A percentile compares a stretch with the other conserved stretches of the same genome.
Evolutionary conservation across 2,888 invertebrate species (phyloP).

Genomic region (Frankliniella fusca): DNA sequence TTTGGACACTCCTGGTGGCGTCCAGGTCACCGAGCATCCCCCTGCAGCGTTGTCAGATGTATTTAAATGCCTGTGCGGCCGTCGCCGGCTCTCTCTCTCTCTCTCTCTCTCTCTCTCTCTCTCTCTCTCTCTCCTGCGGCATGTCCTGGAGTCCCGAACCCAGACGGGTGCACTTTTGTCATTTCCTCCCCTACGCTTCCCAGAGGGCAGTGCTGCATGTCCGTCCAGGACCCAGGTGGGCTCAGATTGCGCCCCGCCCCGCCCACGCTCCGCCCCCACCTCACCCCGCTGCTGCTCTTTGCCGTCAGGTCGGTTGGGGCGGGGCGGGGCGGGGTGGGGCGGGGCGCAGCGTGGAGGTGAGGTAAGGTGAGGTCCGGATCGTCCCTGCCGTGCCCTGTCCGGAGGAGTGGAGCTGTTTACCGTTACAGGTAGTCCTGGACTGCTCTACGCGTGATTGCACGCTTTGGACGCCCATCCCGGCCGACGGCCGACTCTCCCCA

Average conservation of each 20-base stretch:
- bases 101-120: too few relatives aligned
- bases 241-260: not conserved
- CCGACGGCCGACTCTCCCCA: not conserved
- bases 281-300: not conserved
- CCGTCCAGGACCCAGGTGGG: not conserved
- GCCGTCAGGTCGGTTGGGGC: not conserved
- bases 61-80: not conserved
- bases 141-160: too few relatives aligned
- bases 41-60: not conserved
- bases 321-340: not conserved
- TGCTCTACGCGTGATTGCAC: constrained; percentile 19
- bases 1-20: not conserved
- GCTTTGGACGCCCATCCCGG: not conserved
- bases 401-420: not conserved
- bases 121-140: not conserved
- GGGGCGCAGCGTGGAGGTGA: not conserved
- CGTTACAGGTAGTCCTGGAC: constrained; percentile 21
- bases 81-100: not conserved
- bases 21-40: not conserved
- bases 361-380: too few relatives aligned
- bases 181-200: too few relatives aligned
- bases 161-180: too few relatives aligned
- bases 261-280: not conserved
- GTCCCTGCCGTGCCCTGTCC: not conserved
- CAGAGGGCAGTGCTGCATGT: not conserved